Percentiles rank a stretch among this genome's conserved stretches.
These are phyloP conservation scores for Andrena chrysosceles DNA, from an alignment of 2,888 invertebrate genomes.

Conservation along the genomic window DNA sequence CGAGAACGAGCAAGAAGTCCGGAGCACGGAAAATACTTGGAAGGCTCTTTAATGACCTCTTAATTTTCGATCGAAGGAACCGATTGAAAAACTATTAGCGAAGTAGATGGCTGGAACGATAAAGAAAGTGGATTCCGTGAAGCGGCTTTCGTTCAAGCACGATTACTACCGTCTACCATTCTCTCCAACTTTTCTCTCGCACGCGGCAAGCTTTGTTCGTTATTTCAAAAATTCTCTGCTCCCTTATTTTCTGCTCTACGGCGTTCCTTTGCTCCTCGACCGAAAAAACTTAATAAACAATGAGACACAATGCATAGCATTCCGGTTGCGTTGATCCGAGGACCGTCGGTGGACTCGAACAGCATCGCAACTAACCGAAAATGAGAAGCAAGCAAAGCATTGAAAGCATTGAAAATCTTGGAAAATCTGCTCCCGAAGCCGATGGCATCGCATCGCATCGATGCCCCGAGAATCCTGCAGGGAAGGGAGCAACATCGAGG, in stretches of 20 bases:
- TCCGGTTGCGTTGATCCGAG: not conserved
- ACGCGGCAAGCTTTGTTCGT: conserved; percentile 3
- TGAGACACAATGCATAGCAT: not conserved
- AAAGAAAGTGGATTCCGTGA: conserved; percentile 50
- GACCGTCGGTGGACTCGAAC: not conserved
- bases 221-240: not conserved
- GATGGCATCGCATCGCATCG: conserved; percentile 24
- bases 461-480: conserved; percentile 7
- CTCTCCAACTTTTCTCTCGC: not conserved
- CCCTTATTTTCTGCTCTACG: not conserved
- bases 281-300: not conserved
- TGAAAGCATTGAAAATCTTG: not conserved
- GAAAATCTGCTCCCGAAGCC: conserved; percentile 10
- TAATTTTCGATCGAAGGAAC: conserved; percentile 61
- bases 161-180: conserved; percentile 48
- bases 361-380: not conserved
- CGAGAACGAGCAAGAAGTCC: conserved; percentile 17
- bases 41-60: conserved; percentile 65
- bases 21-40: conserved; percentile 59
- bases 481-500: conserved; percentile 22
- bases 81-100: conserved; percentile 66
- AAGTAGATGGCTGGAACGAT: conserved; percentile 39
- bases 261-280: not conserved
- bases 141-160: conserved; percentile 56
- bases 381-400: not conserved